A percentile compares a stretch with the other conserved stretches of the same genome.
Conservation (phyloP, 1,140 invertebrate species). For the Tetraneura akinire region DNA sequence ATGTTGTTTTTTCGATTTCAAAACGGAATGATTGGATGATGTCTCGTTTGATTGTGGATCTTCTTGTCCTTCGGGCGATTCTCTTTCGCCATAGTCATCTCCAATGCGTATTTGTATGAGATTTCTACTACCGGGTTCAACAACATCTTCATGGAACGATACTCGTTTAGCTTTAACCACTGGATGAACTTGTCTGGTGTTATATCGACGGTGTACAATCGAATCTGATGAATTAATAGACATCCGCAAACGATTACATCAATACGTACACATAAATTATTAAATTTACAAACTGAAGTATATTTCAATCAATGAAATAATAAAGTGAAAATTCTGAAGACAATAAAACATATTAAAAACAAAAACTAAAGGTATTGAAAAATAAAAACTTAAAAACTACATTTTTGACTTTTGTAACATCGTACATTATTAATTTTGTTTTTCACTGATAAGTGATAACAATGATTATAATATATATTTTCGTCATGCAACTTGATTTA, state of each 20-base stretch:
- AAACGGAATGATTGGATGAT: neutral
- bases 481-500: too few species aligned
- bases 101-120: conserved; percentile 34
- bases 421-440: too few species aligned
- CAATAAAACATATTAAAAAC: neutral
- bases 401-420: neutral
- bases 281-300: neutral
- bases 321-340: too few species aligned
- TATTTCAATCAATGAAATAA: neutral
- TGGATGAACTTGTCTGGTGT: conserved; percentile 18
- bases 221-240: neutral
- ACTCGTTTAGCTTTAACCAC: conserved; percentile 23
- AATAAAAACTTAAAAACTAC: neutral
- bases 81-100: conserved; percentile 8
- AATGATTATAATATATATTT: too few species aligned
- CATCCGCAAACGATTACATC: conserved; percentile 9
- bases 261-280: too few species aligned
- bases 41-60: neutral
- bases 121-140: neutral
- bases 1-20: conserved; percentile 8
- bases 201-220: conserved; percentile 13
- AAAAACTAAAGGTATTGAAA: neutral
- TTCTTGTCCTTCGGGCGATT: conserved; percentile 28
- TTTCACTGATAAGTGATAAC: neutral
- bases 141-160: conserved; percentile 30